Evolutionary conservation across 2,797 vertebrate species (phyloP).

Genomic region (Protonibea diacanthus): DNA sequence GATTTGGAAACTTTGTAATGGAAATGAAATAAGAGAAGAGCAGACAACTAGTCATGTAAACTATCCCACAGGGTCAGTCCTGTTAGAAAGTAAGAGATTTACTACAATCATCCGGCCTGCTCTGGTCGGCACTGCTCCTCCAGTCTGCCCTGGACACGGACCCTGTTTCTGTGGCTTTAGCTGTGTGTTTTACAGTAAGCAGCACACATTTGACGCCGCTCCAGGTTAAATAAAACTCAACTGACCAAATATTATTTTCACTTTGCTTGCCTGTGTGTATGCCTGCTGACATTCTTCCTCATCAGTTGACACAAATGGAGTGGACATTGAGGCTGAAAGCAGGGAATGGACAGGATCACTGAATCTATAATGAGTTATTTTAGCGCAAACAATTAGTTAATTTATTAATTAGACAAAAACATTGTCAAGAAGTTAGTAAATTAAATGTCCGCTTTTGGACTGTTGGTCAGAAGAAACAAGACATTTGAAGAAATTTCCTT

Average conservation of each 20-base stretch:
- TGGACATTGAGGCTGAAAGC: neutral
- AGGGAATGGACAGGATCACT: neutral
- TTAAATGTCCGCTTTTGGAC: neutral
- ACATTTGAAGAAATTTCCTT: neutral
- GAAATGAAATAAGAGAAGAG: constrained; percentile 71
- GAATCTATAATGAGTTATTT: neutral
- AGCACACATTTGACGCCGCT: constrained; percentile 25
- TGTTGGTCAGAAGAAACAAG: neutral
- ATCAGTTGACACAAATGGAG: constrained; percentile 13
- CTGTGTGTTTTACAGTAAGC: constrained; percentile 46
- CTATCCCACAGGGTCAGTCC: constrained; percentile 71
- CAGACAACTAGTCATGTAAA: constrained; percentile 69
- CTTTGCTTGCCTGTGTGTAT: neutral
- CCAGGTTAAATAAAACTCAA: constrained; percentile 46
- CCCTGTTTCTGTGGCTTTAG: constrained; percentile 38
- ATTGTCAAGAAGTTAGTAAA: neutral
- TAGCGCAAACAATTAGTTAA: neutral
- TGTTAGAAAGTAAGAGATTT: constrained; percentile 71
- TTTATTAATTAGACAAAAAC: neutral
- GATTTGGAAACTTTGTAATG: constrained; percentile 67
- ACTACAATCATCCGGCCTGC: constrained; percentile 56
- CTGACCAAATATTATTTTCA: constrained; percentile 26
- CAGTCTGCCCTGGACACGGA: constrained; percentile 22
- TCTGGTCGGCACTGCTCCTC: constrained; percentile 26
- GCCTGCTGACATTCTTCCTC: neutral